Evolutionary conservation across 2,797 vertebrate species (phyloP).

Genomic region (Xyrichtys novacula): DNA sequence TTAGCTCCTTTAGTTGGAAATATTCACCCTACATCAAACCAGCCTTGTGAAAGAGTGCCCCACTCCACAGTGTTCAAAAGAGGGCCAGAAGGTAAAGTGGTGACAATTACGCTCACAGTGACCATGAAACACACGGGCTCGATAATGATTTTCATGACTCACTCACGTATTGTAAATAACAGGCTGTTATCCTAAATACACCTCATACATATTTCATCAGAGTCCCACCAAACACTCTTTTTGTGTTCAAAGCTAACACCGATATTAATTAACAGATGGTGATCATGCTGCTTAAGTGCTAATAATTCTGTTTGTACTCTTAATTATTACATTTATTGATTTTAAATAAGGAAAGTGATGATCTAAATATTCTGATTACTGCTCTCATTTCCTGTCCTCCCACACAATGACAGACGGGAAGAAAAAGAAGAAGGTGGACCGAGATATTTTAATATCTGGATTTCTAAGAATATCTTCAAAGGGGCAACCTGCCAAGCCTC

Average conservation of each 20-base stretch:
- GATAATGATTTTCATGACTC: slow-evolving; percentile 23
- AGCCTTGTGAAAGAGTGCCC: slow-evolving; percentile 16
- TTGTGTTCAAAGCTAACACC: not conserved
- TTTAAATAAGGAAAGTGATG: slow-evolving; percentile 9
- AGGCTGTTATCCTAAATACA: slow-evolving; percentile 33
- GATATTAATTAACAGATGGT: slow-evolving; percentile 6
- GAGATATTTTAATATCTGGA: slow-evolving; percentile 57
- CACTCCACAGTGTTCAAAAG: slow-evolving; percentile 29
- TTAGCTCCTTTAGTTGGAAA: slow-evolving; percentile 1
- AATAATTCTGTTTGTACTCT: not conserved
- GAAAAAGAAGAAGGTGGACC: slow-evolving; percentile 23
- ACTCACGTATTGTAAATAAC: slow-evolving; percentile 23
- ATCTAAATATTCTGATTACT: not conserved
- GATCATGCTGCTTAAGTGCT: not conserved
- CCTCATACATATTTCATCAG: slow-evolving; percentile 11
- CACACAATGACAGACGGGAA: slow-evolving; percentile 22
- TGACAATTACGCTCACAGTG: slow-evolving; percentile 35
- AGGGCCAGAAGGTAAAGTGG: slow-evolving; percentile 47
- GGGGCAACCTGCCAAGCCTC: slow-evolving; percentile 48
- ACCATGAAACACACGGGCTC: slow-evolving; percentile 37
- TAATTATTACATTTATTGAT: not conserved
- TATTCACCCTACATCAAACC: slow-evolving; percentile 10
- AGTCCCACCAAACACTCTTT: slow-evolving; percentile 14
- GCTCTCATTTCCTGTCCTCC: slow-evolving; percentile 15
- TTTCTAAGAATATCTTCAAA: slow-evolving; percentile 77